phyloP scores from a whole-genome alignment of 2,797 vertebrate genomes.

The Pyrrhura leucotis region DNA sequence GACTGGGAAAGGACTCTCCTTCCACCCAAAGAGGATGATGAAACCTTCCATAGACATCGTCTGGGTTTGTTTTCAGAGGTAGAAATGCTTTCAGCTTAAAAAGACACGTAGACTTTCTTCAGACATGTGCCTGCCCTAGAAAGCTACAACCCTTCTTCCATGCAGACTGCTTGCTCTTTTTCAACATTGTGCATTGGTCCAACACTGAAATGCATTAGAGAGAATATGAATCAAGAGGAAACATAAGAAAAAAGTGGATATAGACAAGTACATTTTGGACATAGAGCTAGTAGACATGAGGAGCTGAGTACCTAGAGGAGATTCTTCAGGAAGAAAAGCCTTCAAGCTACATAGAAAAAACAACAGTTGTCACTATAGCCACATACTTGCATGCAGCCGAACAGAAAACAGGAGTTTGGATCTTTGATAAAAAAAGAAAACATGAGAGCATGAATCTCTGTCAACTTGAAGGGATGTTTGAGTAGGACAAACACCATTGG shows the following conservation, averaged over 20 bases:
- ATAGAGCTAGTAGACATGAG: background rate
- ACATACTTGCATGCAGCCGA: background rate
- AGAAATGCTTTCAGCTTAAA: background rate
- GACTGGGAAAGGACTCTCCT: background rate
- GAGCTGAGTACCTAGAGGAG: background rate
- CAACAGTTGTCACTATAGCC: background rate
- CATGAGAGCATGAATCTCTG: background rate
- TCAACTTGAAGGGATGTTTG: background rate
- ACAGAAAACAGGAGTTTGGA: background rate
- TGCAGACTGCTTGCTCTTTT: background rate
- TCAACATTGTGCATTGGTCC: background rate
- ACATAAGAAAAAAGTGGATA: background rate
- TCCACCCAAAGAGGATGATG: background rate
- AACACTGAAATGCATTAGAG: background rate
- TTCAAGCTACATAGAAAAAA: background rate
- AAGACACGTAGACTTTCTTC: background rate
- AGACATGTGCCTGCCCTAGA: background rate
- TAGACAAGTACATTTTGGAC: background rate
- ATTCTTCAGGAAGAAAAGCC: background rate
- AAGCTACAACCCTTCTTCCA: background rate
- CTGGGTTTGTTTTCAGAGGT: background rate
- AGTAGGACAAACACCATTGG: background rate
- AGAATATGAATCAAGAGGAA: background rate
- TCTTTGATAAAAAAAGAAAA: background rate
- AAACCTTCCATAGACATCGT: background rate